Evolutionary conservation across 2,888 invertebrate genomes (phyloP).

Genomic region (Drosophila austrosaltans): DNA sequence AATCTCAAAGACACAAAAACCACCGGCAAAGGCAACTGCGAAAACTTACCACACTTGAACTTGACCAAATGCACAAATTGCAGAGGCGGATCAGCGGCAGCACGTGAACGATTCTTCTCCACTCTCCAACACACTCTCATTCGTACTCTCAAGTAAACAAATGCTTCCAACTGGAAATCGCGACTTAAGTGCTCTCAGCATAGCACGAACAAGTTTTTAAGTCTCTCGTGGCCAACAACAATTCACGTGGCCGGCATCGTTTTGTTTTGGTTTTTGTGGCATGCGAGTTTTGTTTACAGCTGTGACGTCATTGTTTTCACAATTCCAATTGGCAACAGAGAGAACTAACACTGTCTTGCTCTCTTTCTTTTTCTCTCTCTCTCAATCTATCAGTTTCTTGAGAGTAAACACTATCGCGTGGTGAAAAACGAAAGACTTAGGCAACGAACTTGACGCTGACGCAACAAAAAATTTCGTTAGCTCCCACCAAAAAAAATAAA

Average conservation of each 20-base stretch:
- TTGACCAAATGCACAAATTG: slow-evolving; percentile 80
- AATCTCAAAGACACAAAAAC: slow-evolving; percentile 26
- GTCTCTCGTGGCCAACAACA: slow-evolving; percentile 12
- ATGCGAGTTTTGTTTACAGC: slow-evolving; percentile 64
- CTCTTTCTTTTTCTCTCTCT: not conserved
- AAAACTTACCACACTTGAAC: slow-evolving; percentile 76
- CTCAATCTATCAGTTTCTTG: slow-evolving; percentile 15
- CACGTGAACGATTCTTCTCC: slow-evolving; percentile 50
- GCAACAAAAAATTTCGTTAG: slow-evolving; percentile 35
- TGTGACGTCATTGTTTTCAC: slow-evolving; percentile 75
- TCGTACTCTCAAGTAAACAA: slow-evolving; percentile 61
- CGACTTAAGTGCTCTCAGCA: slow-evolving; percentile 6
- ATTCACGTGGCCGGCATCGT: slow-evolving; percentile 72
- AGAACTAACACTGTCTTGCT: not conserved
- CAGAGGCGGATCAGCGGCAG: slow-evolving; percentile 54
- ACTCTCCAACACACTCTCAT: slow-evolving; percentile 16
- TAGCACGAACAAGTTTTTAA: slow-evolving; percentile 55
- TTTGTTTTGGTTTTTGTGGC: slow-evolving; percentile 69
- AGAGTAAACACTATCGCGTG: slow-evolving; percentile 8
- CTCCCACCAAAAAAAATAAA: slow-evolving; percentile 20
- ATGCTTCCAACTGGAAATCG: slow-evolving; percentile 58
- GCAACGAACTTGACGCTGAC: slow-evolving; percentile 65
- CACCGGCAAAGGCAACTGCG: slow-evolving; percentile 31
- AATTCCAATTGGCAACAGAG: slow-evolving; percentile 59
- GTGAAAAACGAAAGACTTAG: slow-evolving; percentile 63